Evolutionary conservation across 1,140 invertebrate species (phyloP), one percentile per base, ranked within the genome.

Genomic region (Tyrophagus putrescentiae): DNA sequence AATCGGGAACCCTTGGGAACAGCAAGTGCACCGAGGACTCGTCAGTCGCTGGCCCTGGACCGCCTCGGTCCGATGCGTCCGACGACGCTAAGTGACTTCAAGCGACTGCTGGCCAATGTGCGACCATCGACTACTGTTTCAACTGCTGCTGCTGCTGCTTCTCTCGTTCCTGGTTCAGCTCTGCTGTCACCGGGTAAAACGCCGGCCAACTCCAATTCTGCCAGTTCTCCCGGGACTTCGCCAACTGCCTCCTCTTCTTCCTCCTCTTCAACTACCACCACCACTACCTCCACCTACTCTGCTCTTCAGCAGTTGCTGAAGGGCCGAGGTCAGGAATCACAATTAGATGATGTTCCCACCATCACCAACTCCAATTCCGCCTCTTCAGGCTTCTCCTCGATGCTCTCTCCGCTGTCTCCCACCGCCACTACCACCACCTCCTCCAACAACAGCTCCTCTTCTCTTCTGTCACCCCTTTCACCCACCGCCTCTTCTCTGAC

Each of bases 31-130:
- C 4, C 6, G n/a, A 25, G 57, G 33, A 44, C 34, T 7, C 1
- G 65, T 11, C 58, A 60, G 42, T 62, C 54, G 76, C 65, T 80
- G 75, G 67, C 62, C 4, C 70, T 70, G 25, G 72, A 76, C 54
- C 73, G 72, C 48, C 72, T 75, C 68, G 74, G 72, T 59, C 69
- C 74, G 1, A 70, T 72, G 44, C 70, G 63, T 57, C 64, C 59
- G 6, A 70, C 70, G 3, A 70, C 72, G 6, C 65, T 71, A 44
- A 68, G 68, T 48, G 86, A 88, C 70, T 89, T 89, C 67, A 89
- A 89, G 69, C 80, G 83, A 66, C 70, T 88, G 13, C 72, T 89
- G 1, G 72, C 84, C 5, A 82, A 84, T 65, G 80, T 82, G 50
- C 79, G 79, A 62, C 57, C 50, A 56, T n/a, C 42, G 73, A 79